Evolutionary conservation across 2,113 vertebrate species (phyloP).

Genomic region (Eulacestoma nigropectus): DNA sequence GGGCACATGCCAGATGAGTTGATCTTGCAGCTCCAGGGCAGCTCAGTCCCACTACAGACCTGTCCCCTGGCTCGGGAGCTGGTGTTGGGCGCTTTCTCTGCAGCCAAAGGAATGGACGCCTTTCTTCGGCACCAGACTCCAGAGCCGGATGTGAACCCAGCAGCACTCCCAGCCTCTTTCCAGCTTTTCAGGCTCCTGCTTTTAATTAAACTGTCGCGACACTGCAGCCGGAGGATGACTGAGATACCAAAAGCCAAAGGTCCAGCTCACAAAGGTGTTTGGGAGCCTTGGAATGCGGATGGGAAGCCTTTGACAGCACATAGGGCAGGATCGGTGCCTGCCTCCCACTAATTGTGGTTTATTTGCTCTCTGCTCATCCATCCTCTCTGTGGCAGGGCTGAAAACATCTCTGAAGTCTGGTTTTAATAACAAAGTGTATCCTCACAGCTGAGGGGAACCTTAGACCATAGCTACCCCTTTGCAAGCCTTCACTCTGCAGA

Average conservation of each 20-base stretch:
- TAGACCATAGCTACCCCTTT: background rate
- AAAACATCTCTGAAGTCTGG: background rate
- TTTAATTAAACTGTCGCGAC: conserved; percentile 9
- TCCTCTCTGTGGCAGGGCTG: background rate
- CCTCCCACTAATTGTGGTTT: background rate
- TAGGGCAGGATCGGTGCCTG: background rate
- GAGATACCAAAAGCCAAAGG: background rate
- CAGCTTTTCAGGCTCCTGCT: background rate
- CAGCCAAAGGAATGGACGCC: background rate
- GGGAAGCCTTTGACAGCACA: background rate
- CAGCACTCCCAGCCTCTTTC: background rate
- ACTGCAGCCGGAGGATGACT: background rate
- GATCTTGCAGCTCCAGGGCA: background rate
- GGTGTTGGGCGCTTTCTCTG: background rate
- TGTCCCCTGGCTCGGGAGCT: background rate
- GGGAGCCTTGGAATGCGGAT: background rate
- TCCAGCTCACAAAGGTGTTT: background rate
- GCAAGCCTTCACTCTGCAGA: background rate
- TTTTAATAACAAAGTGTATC: background rate
- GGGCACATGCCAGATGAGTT: background rate
- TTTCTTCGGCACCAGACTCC: background rate
- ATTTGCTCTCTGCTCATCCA: background rate
- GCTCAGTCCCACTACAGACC: rapidly evolving
- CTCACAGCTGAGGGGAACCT: background rate
- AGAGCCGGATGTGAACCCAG: background rate